Percentiles rank a stretch among this genome's conserved stretches.
Conservation (phyloP, 2,113 vertebrate species). For the Anas platyrhynchos region DNA sequence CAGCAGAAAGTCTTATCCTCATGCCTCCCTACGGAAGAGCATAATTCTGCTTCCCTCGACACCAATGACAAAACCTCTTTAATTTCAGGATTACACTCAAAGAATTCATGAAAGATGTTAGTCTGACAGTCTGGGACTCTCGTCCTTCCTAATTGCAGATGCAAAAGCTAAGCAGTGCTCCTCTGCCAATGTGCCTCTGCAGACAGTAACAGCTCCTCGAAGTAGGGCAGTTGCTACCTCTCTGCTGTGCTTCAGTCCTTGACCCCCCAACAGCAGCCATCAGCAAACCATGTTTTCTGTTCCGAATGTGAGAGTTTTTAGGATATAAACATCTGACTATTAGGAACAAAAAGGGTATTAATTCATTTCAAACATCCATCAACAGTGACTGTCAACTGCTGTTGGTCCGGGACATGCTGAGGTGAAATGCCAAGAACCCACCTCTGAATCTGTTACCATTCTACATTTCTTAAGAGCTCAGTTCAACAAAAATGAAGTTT, state of each 20-base stretch:
- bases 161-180: not conserved
- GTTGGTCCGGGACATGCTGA: not conserved
- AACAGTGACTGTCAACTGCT: conserved; percentile 13
- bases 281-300: not conserved
- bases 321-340: conserved; percentile 15
- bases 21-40: not conserved
- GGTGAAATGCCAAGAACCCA: not conserved
- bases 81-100: conserved; percentile 8
- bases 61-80: not conserved
- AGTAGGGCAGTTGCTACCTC: not conserved
- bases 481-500: not conserved
- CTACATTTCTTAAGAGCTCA: not conserved
- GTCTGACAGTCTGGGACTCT: not conserved
- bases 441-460: not conserved
- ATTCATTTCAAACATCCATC: conserved; percentile 40
- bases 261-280: conserved; percentile 8
- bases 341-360: not conserved
- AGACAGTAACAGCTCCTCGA: not conserved
- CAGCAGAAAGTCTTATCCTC: conserved; percentile 12
- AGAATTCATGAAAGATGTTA: not conserved
- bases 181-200: not conserved
- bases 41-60: not conserved
- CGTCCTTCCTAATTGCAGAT: not conserved
- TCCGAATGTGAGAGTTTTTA: not conserved
- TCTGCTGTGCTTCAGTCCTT: not conserved